Evolutionary conservation across 2,888 invertebrate species (phyloP).

Genomic region (Acleris holmiana): DNA sequence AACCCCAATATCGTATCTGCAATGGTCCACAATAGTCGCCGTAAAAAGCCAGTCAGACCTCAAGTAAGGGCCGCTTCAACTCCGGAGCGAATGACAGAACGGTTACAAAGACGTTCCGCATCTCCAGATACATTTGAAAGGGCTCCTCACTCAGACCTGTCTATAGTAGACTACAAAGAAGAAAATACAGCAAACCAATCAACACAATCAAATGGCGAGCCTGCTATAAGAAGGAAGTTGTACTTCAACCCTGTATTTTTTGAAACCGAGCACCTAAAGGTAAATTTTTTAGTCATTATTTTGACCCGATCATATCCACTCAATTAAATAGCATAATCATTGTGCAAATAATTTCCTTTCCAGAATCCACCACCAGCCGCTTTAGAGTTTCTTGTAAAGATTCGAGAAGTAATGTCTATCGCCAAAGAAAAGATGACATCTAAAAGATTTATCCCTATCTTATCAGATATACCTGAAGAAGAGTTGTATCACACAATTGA

Average conservation of each 20-base stretch:
- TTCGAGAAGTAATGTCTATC: conserved; percentile 94
- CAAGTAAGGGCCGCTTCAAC: conserved; percentile 57
- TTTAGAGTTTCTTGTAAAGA: conserved; percentile 93
- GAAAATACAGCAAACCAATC: conserved; percentile 57
- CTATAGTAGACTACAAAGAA: conserved; percentile 73
- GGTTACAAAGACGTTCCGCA: conserved; percentile 67
- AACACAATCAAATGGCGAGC: conserved; percentile 69
- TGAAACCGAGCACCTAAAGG: conserved; percentile 92
- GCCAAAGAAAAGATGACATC: conserved; percentile 94
- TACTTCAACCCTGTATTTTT: conserved; percentile 97
- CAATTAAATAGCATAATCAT: neutral
- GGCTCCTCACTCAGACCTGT: conserved; percentile 77
- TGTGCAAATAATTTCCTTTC: conserved; percentile 49
- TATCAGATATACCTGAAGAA: conserved; percentile 93
- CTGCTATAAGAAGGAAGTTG: conserved; percentile 87
- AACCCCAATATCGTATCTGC: conserved; percentile 72
- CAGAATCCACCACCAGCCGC: conserved; percentile 96
- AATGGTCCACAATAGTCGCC: conserved; percentile 68
- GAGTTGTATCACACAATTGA: conserved; percentile 80
- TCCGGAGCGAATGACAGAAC: conserved; percentile 62
- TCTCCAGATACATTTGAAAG: conserved; percentile 75
- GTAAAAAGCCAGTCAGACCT: conserved; percentile 68
- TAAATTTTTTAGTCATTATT: conserved; percentile 62
- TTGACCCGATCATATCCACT: too few species aligned
- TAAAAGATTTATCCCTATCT: conserved; percentile 91